These are phyloP conservation scores for Thunnus albacares DNA, from an alignment of 2,797 vertebrate genomes.

Conservation along the genomic window DNA sequence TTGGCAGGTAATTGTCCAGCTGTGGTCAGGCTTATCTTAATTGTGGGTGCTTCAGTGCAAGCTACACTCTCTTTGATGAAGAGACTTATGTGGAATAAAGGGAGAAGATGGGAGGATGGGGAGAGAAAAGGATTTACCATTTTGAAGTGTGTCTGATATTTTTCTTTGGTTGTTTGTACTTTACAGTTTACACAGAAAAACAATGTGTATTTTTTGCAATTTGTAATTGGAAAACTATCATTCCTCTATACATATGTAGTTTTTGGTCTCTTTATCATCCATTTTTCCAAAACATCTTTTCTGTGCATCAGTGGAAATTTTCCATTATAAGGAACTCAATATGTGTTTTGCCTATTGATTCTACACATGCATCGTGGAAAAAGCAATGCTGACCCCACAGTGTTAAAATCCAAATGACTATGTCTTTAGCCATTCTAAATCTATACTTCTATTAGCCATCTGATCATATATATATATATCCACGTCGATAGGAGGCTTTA, in stretches of 20 bases:
- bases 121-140: constrained; percentile 40
- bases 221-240: neutral
- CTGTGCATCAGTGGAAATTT: constrained; percentile 11
- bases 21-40: constrained; percentile 85
- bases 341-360: constrained; percentile 49
- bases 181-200: neutral
- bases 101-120: constrained; percentile 54
- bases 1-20: constrained; percentile 87
- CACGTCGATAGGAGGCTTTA: constrained; percentile 77
- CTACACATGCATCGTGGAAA: constrained; percentile 32
- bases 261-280: neutral
- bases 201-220: too few relatives aligned
- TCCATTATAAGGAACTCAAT: constrained; percentile 31
- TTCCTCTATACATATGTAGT: neutral
- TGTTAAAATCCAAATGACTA: constrained; percentile 71
- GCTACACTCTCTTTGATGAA: constrained; percentile 79
- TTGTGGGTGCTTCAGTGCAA: constrained; percentile 81
- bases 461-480: constrained; percentile 74
- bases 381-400: constrained; percentile 59
- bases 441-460: constrained; percentile 79
- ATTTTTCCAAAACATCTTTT: neutral
- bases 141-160: constrained; percentile 21
- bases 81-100: constrained; percentile 67
- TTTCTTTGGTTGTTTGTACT: constrained; percentile 14
- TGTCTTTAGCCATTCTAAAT: constrained; percentile 60